These are phyloP conservation scores for Etheostoma perlongum DNA, from an alignment of 2,797 vertebrate genomes.

Conservation along the genomic window DNA sequence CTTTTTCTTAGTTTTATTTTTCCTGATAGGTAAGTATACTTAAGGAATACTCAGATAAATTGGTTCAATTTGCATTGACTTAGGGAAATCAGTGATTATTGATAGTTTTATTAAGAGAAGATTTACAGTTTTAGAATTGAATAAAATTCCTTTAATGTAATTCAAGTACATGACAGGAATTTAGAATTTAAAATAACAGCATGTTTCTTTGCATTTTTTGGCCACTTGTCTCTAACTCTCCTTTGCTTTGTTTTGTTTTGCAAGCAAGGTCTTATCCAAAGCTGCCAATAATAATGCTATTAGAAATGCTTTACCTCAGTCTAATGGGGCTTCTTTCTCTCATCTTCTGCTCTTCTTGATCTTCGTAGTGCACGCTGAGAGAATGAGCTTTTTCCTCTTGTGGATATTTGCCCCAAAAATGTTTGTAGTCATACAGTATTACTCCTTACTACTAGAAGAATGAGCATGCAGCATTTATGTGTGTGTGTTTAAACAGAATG, in stretches of 20 bases:
- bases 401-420: constrained; percentile 33
- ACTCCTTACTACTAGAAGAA: constrained; percentile 2
- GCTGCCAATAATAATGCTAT: constrained; percentile 19
- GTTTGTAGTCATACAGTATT: constrained; percentile 33
- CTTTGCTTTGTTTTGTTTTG: constrained; percentile 57
- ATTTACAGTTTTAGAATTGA: not conserved
- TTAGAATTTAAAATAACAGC: constrained; percentile 41
- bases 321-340: constrained; percentile 41
- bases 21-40: constrained; percentile 46
- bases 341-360: constrained; percentile 53
- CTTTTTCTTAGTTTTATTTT: constrained; percentile 15
- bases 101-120: not conserved
- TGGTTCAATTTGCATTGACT: constrained; percentile 13
- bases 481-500: constrained; percentile 3
- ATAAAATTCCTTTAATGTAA: not conserved
- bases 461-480: constrained; percentile 67
- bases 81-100: not conserved
- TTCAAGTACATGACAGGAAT: not conserved
- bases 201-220: constrained; percentile 51
- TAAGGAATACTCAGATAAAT: constrained; percentile 8
- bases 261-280: constrained; percentile 28
- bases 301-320: constrained; percentile 32
- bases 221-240: constrained; percentile 47
- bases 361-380: constrained; percentile 69
- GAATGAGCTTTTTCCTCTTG: constrained; percentile 74